Evolutionary conservation across 1,140 invertebrate species (phyloP), one percentile per base, ranked within the genome.

Genomic region (Lysiphlebus fabarum): DNA sequence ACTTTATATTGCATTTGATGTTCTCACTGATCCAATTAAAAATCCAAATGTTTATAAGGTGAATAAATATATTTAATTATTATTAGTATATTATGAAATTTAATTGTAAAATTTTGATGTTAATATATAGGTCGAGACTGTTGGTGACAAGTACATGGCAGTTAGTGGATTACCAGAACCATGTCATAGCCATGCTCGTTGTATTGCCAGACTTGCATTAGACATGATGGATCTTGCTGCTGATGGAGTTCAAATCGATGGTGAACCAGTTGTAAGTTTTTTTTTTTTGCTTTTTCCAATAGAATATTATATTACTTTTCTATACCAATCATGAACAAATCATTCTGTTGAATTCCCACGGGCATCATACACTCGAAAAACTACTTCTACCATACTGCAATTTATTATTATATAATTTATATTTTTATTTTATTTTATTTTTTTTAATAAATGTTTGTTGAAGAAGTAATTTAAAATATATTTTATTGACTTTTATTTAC

Each of bases 111-210:
- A 1, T 26, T 26, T 26, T 26, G 17, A 26, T 26, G 4, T 2
- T 26, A 26, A 26, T 26, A 26, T 4, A 43, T 75, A 99, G 95
- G 96, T 99, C 42, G 96, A 99, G 82, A 99, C 96, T n/a, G 92
- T 98, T 17, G 96, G 96, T 65, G 96, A 99, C 79, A 98, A 98
- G 75, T 99, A 99, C 77, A 98, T 99, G 96, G 95, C 95, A 1
- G 95, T 98, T 6, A 97, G 95, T 65, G 96, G 96, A 14, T 81
- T 99, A 49, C 96, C 96, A 1, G 95, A 98, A 70, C 88, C 89
- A 11, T 95, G 93, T 76, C 85, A 86, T 60, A 88, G 87, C 49
- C 96, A 99, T 73, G 95, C 96, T 17, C 87, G 89, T 67, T 95
- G 93, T 72, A 97, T 99, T 67, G 95, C 91, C 0, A 85, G 90